Percentiles rank a stretch among this genome's conserved stretches.
phyloP scores from a whole-genome alignment of 2,888 invertebrate genomes.

The Aphrophora alni region DNA sequence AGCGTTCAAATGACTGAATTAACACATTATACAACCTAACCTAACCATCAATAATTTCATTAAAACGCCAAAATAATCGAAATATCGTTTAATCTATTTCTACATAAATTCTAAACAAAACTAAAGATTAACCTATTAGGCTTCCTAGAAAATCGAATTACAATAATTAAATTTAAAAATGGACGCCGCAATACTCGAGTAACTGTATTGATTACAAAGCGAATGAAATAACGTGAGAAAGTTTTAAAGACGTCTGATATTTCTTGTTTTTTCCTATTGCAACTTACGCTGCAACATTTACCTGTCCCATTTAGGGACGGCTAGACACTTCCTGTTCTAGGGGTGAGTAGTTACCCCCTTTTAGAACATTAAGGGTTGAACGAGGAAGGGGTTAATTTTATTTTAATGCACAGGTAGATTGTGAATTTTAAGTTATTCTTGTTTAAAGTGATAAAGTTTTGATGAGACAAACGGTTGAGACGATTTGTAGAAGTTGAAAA shows the following conservation, averaged over 20 bases:
- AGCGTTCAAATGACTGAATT: too few species aligned
- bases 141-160: too few species aligned
- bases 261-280: neutral
- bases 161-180: too few species aligned
- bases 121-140: too few species aligned
- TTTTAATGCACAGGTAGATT: slow-evolving; percentile 34
- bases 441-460: neutral
- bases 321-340: slow-evolving; percentile 16
- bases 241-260: neutral
- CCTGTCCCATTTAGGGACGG: slow-evolving; percentile 23
- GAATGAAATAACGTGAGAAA: neutral
- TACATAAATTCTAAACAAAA: too few species aligned
- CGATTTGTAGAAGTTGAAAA: too few species aligned
- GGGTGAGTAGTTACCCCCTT: slow-evolving; percentile 17
- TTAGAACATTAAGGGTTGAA: neutral
- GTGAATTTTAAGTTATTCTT: slow-evolving; percentile 13
- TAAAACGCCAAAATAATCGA: too few species aligned
- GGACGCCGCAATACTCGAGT: neutral
- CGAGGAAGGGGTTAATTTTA: slow-evolving; percentile 31
- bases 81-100: too few species aligned
- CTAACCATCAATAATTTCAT: too few species aligned
- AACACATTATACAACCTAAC: too few species aligned
- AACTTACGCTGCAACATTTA: neutral
- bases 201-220: too few species aligned
- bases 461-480: too few species aligned